Base-by-base conservation (phyloP, 2,888 invertebrate species). In the Acrobeloides nanus region DNA sequence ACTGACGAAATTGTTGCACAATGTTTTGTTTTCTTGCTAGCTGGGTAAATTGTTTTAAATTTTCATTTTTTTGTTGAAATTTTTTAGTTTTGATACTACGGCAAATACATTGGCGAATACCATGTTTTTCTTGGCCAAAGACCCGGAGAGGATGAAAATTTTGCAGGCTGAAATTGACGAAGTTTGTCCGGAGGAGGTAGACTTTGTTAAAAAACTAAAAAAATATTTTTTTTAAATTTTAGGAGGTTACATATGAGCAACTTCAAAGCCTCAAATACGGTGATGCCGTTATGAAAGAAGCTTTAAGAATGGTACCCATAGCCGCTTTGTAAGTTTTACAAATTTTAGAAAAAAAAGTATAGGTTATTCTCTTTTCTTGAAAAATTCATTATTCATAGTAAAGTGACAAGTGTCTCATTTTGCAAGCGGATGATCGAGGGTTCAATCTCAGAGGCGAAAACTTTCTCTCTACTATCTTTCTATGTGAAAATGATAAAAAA, bases 51-150 rank as follows among this genome's bases (percentile, higher is more conserved):
- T 46, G 10, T 20, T 10, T 38, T 38, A 8, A 17, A 8, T 8
- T 10, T 41, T 39, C 8, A 8, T 5, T 39, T n/a, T n/a, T n/a
- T n/a, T n/a, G n/a, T n/a, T n/a, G n/a, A 5, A 39, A 18, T 20
- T 41, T 37, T 25, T 25, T 31, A 48, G 66, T n/a, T 71, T 62
- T 37, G 68, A 81, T 59, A 80, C 80, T 0, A 79, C 79, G 0
- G 76, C 78, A 6, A 76, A 76, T 8, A 68, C 77, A 2, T 61
- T 80, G n/a, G 73, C 74, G 3, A 78, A 76, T 57, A 67, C 75
- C 6, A 65, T 75, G 47, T 76, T 76, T 55, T 72, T 76, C 41
- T 65, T 80, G 45, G 76, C 77, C 6, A 64, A 66, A 39, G 71
- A 79, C 15, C 53, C 58, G 17, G 74, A 75, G 2, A 64, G 76